Evolutionary conservation across 2,113 vertebrate genomes (phyloP).

Genomic region (Corythaeola cristata): DNA sequence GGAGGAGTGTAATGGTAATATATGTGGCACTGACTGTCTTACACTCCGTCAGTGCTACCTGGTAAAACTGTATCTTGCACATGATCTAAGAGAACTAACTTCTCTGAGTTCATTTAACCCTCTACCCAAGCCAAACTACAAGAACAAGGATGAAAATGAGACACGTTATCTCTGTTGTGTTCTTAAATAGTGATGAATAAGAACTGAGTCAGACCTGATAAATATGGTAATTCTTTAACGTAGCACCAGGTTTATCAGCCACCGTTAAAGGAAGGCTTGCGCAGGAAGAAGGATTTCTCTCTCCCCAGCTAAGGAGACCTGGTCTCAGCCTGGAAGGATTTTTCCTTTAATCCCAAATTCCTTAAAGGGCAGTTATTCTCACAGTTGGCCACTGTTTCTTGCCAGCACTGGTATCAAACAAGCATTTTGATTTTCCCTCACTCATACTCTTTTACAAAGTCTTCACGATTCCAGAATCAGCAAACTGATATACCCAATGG

Average conservation of each 20-base stretch:
- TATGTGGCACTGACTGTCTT: neutral
- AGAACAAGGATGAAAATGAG: neutral
- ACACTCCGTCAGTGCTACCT: neutral
- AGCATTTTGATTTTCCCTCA: neutral
- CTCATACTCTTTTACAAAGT: neutral
- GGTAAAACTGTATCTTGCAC: neutral
- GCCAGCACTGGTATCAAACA: neutral
- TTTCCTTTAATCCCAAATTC: neutral
- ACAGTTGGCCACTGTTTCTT: neutral
- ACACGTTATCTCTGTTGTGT: neutral
- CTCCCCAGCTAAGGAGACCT: neutral
- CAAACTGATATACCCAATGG: neutral
- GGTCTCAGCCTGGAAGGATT: neutral
- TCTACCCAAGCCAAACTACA: neutral
- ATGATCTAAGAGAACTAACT: neutral
- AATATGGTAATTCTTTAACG: neutral
- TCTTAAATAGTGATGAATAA: neutral
- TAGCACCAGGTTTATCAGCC: neutral
- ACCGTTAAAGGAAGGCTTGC: neutral
- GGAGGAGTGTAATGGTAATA: neutral
- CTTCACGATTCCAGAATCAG: neutral
- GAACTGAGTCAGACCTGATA: slow-evolving; percentile 39
- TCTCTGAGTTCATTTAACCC: neutral
- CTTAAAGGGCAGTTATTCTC: neutral
- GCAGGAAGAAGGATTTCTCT: slow-evolving; percentile 2